These are phyloP conservation scores for Magallana ariakensis DNA, from an alignment of 1,140 invertebrate species.

Conservation along the genomic window DNA sequence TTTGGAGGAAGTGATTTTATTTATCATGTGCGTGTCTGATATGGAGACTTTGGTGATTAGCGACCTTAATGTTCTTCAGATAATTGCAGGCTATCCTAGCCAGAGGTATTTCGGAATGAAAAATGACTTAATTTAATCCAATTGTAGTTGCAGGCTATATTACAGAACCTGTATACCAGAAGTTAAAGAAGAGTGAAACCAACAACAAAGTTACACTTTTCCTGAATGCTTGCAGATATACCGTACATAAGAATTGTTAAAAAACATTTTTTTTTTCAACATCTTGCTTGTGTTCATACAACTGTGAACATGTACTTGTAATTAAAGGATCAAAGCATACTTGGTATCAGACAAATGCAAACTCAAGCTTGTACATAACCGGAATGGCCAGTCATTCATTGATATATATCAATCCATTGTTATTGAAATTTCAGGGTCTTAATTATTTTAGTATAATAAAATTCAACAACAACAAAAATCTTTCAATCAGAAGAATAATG, in stretches of 20 bases:
- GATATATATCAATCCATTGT: too few species aligned
- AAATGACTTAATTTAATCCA: slow-evolving; percentile 33
- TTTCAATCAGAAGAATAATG: too few species aligned
- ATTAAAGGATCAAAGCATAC: too few species aligned
- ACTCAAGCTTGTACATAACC: too few species aligned
- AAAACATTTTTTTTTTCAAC: too few species aligned
- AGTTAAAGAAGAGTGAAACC: not conserved
- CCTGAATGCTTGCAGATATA: slow-evolving; percentile 5
- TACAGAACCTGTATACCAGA: slow-evolving; percentile 2
- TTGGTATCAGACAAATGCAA: too few species aligned
- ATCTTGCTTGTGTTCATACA: too few species aligned
- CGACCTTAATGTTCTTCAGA: slow-evolving; percentile 2
- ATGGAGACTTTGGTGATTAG: slow-evolving; percentile 15
- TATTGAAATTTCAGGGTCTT: too few species aligned
- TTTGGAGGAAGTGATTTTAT: slow-evolving; percentile 34
- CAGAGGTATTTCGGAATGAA: slow-evolving; percentile 21
- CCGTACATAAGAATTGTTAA: not conserved
- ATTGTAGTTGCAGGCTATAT: slow-evolving; percentile 23
- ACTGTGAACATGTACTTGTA: too few species aligned
- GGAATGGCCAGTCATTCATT: too few species aligned
- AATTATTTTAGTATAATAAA: too few species aligned
- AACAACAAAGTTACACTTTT: not conserved
- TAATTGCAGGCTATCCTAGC: slow-evolving; percentile 33
- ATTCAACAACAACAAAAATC: too few species aligned
- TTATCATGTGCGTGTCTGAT: slow-evolving; percentile 32